Conservation (phyloP, 37 sponge, comb jelly and placozoan species). For the Bolinopsis microptera region DNA sequence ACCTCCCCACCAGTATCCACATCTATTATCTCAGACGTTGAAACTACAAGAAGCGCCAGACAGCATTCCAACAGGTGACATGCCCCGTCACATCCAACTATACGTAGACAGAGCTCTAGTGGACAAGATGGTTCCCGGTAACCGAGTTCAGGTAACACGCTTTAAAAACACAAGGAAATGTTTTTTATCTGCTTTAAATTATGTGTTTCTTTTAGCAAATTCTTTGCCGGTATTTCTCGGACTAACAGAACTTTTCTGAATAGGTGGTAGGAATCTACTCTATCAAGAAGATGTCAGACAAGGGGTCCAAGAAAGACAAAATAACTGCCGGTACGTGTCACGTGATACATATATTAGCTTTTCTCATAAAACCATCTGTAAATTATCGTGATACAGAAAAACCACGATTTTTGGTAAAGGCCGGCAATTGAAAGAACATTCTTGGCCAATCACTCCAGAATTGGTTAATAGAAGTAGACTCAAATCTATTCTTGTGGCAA, state of each 20-base stretch:
- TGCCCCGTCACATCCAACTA: constrained; percentile 98
- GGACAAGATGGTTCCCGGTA: constrained; percentile 94
- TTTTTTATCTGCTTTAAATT: neutral
- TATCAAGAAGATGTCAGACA: constrained; percentile 77
- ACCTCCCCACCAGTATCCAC: no score
- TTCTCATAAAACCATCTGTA: neutral
- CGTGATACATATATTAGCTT: neutral
- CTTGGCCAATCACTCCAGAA: no score
- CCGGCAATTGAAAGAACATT: no score
- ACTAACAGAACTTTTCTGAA: neutral
- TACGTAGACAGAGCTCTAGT: constrained; percentile 86
- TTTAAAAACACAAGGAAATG: neutral
- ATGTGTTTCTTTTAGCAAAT: neutral
- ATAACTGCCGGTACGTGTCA: constrained; percentile 18
- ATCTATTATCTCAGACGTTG: constrained; percentile 79
- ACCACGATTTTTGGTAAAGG: neutral
- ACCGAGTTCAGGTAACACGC: constrained; percentile 78
- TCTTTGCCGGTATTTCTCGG: neutral
- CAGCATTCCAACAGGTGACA: constrained; percentile 94
- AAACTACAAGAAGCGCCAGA: constrained; percentile 98
- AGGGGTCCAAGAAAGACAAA: neutral
- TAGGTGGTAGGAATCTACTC: constrained; percentile 90
- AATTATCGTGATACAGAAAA: neutral
- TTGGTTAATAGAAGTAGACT: no score
- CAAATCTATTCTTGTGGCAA: no score